A percentile compares a stretch with the other conserved stretches of the same genome.
Evolutionary conservation across 2,888 invertebrate genomes (phyloP).

Genomic region (Ennomos fuscantarius): DNA sequence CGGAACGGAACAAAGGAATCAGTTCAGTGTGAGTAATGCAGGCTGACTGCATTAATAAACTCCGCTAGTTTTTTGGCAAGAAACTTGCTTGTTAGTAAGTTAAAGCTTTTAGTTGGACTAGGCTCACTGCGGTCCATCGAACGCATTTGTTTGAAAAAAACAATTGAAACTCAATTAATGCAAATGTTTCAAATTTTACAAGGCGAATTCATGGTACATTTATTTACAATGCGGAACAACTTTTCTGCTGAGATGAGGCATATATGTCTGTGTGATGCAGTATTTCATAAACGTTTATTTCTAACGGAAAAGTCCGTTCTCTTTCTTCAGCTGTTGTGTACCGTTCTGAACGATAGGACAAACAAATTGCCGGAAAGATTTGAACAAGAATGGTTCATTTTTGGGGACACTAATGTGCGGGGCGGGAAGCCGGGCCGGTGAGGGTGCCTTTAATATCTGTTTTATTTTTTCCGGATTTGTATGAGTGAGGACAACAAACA

Average conservation of each 20-base stretch:
- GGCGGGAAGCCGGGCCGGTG: constrained; percentile 72
- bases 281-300: constrained; percentile 34
- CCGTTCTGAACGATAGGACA: constrained; percentile 72
- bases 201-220: constrained; percentile 3
- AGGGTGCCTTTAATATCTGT: constrained; percentile 76
- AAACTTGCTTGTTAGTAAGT: constrained; percentile 53
- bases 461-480: constrained; percentile 84
- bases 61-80: constrained; percentile 74
- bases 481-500: constrained; percentile 76
- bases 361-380: constrained; percentile 84
- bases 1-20: constrained; percentile 60
- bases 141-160: constrained; percentile 32
- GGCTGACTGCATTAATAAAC: constrained; percentile 73
- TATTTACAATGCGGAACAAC: constrained; percentile 23
- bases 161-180: constrained; percentile 36
- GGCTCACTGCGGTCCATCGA: constrained; percentile 38
- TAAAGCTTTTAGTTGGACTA: constrained; percentile 48
- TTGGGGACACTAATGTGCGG: constrained; percentile 79
- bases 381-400: constrained; percentile 82
- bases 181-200: constrained; percentile 10
- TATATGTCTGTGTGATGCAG: constrained; percentile 31
- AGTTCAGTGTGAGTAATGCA: constrained; percentile 64
- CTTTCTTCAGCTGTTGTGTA: constrained; percentile 61
- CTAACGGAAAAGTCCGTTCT: constrained; percentile 52
- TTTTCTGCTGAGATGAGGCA: constrained; percentile 14